These are phyloP conservation scores for Neodiprion lecontei DNA, from an alignment of 1,140 invertebrate species.

Conservation along the genomic window DNA sequence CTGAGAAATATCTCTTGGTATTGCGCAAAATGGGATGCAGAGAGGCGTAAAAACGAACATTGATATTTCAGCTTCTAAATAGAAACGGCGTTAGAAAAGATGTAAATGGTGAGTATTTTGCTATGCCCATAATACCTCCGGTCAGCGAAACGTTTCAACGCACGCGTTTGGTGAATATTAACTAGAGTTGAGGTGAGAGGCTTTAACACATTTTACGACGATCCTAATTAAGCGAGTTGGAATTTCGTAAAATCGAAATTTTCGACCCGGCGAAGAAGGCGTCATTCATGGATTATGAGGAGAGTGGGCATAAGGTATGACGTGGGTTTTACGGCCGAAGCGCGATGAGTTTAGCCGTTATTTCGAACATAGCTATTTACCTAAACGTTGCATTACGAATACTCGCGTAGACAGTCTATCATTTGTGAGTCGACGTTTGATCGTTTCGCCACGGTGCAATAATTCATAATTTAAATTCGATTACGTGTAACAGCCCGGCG, in stretches of 20 bases:
- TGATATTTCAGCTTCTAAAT: not conserved
- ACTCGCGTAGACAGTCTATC: not conserved
- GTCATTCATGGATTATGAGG: not conserved
- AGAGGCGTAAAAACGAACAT: not conserved
- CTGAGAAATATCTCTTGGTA: not conserved
- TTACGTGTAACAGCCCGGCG: not conserved
- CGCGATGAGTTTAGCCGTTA: no score
- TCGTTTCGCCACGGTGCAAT: not conserved
- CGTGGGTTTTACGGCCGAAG: not conserved
- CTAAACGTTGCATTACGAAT: not conserved
- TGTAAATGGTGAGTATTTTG: not conserved
- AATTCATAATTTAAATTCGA: constrained; percentile 4
- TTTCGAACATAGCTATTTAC: no score
- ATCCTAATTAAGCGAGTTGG: no score
- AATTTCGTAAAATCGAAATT: not conserved
- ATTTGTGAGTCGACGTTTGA: not conserved
- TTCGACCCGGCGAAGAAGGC: not conserved
- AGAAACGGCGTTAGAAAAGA: not conserved
- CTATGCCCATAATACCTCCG: not conserved
- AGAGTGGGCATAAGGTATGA: not conserved
- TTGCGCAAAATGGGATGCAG: not conserved
- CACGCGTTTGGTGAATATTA: not conserved
- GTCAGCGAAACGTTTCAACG: not conserved
- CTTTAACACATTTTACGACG: no score
- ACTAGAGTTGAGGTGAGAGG: not conserved